Base-by-base conservation (phyloP, 1,140 invertebrate genomes). In the Metaphire vulgaris region DNA sequence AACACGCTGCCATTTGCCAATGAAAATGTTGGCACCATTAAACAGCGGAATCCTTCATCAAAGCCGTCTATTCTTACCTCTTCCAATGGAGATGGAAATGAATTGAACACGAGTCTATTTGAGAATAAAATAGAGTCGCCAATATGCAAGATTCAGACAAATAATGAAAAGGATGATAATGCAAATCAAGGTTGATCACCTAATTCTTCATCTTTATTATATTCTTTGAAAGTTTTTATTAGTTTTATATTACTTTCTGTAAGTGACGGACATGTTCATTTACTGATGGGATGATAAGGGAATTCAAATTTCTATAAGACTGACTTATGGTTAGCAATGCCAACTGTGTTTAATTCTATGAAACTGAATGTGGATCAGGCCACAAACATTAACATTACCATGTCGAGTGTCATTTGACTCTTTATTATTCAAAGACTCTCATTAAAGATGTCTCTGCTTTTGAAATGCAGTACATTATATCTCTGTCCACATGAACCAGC, bases 1-100 rank as follows among this genome's bases (percentile, higher is more conserved):
- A 96, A 98, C 86, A 96, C 94, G 80, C 90, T 99, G 84, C 96
- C 96, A 64, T 99, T 99, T 87, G 96, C 97, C 76, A 98, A 98
- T 86, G 97, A 99, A 84, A 98, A 98, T 88, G 95, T 96, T 41
- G 97, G 96, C 15, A 99, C 97, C 31, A 98, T 99, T 83, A 96
- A 97, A 81, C 92, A 93, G 79, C 87, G 91, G 76, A 81, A 77
- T 30, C 69, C 69, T 1, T 71, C 69, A 0, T n/a, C 69, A 32
- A 31, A 56, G 41, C 41, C 41, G 41, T 56, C 41, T 6, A 56
- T 56, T 56, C 41, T 56, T 6, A 56, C 41, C 6, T 12, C 41
- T 6, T 1, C 14, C 33, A 15, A 33, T 72, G 29, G 28, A 72
- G 33, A 21, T 2, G 2, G 12, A 29, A 26, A 14, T 26, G 33